phyloP scores from a whole-genome alignment of 2,888 invertebrate genomes.

The Pedicia rivosa region DNA sequence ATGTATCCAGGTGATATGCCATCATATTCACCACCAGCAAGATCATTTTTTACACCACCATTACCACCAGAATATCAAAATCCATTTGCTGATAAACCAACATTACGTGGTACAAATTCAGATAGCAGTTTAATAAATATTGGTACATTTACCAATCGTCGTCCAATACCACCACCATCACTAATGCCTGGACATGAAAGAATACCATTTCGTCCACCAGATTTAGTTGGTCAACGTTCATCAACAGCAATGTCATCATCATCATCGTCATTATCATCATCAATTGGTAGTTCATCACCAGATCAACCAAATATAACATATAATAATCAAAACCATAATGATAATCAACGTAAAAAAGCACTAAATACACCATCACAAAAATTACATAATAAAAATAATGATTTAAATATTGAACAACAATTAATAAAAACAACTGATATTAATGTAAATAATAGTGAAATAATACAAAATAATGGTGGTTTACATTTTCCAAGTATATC shows the following conservation, averaged over 20 bases:
- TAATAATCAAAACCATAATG: constrained; percentile 1
- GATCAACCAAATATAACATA: constrained; percentile 12
- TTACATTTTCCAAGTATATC: constrained; percentile 70
- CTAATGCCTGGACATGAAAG: constrained; percentile 66
- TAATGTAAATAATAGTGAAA: constrained; percentile 16
- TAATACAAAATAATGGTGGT: constrained; percentile 28
- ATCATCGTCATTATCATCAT: constrained; percentile 7
- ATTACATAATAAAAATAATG: constrained; percentile 23
- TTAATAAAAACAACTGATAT: constrained; percentile 8
- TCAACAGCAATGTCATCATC: constrained; percentile 9
- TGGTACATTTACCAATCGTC: constrained; percentile 43
- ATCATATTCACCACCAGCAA: constrained; percentile 67
- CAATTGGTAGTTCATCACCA: background rate
- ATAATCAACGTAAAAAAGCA: constrained; percentile 39
- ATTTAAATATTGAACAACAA: constrained; percentile 11
- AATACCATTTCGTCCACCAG: constrained; percentile 60
- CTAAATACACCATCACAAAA: constrained; percentile 60
- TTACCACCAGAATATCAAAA: constrained; percentile 69
- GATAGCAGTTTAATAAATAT: constrained; percentile 27
- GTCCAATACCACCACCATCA: constrained; percentile 72
- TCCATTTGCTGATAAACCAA: constrained; percentile 81
- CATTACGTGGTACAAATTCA: constrained; percentile 54
- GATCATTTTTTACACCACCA: constrained; percentile 67
- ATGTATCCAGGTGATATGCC: constrained; percentile 53
- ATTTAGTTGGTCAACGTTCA: constrained; percentile 15